A percentile compares a stretch with the other conserved stretches of the same genome.
Evolutionary conservation across 1,140 invertebrate genomes (phyloP).

Genomic region (Teleopsis dalmanni): DNA sequence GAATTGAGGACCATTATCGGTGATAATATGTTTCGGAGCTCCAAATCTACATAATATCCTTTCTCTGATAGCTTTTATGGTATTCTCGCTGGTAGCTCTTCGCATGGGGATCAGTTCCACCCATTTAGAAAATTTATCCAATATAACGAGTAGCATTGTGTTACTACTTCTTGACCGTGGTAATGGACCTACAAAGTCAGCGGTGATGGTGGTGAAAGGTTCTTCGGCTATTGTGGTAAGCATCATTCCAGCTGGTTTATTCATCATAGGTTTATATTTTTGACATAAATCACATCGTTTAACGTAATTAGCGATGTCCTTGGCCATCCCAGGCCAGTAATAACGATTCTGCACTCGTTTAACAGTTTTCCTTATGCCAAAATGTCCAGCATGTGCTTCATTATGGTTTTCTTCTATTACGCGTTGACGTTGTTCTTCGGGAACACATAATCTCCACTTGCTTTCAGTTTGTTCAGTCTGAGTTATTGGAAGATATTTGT

Average conservation of each 20-base stretch:
- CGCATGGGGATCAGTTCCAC: too few species aligned
- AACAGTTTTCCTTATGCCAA: too few species aligned
- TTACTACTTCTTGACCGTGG: too few species aligned
- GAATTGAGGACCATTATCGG: not conserved
- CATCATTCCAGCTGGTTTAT: not conserved
- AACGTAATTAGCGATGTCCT: not conserved
- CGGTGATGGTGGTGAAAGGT: not conserved
- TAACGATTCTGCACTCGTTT: too few species aligned
- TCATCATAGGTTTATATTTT: not conserved
- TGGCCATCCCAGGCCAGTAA: slow-evolving; percentile 1
- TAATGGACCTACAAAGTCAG: slow-evolving; percentile 1
- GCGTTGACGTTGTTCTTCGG: not conserved
- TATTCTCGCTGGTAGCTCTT: too few species aligned
- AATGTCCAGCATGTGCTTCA: not conserved
- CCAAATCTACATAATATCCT: not conserved
- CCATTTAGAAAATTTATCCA: too few species aligned
- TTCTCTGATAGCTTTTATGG: not conserved
- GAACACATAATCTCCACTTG: not conserved
- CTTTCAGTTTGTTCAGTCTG: not conserved
- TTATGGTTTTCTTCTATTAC: slow-evolving; percentile 1
- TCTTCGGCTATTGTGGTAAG: not conserved
- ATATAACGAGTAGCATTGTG: too few species aligned
- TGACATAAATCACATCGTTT: not conserved
- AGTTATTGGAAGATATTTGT: not conserved
- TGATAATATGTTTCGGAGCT: not conserved